Evolutionary conservation across 2,797 vertebrate species (phyloP).

Genomic region (Sternotherus odoratus): DNA sequence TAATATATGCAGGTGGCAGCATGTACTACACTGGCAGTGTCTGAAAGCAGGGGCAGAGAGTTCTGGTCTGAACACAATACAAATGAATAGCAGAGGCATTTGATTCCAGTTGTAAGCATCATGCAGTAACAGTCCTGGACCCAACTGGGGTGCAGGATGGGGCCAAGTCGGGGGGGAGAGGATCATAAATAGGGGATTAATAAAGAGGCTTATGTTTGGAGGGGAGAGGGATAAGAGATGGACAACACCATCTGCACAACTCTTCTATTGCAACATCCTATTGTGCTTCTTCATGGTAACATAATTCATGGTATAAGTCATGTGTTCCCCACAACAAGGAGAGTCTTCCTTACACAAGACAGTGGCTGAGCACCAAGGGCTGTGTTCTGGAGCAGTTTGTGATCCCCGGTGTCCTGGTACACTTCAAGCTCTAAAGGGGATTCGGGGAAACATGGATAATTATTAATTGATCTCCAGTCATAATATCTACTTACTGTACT

Average conservation of each 20-base stretch:
- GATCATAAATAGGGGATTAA: neutral
- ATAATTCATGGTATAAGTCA: neutral
- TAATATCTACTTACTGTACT: neutral
- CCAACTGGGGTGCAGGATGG: neutral
- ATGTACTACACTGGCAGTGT: neutral
- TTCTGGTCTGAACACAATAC: neutral
- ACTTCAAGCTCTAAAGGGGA: neutral
- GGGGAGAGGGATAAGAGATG: neutral
- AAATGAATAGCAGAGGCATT: neutral
- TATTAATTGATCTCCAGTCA: neutral
- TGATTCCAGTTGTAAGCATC: neutral
- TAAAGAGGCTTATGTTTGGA: neutral
- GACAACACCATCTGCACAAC: neutral
- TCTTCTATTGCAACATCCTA: neutral
- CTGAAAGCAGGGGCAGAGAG: neutral
- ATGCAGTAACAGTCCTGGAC: neutral
- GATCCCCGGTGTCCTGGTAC: neutral
- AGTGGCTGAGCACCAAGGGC: neutral
- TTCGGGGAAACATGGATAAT: neutral
- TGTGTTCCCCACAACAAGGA: accelerated
- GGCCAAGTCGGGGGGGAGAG: neutral
- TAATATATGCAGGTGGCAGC: neutral
- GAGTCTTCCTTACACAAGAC: neutral
- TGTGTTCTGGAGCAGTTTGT: neutral
- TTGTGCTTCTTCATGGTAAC: neutral